Conservation (phyloP, 2,888 invertebrate genomes). For the Chrysina gloriosa region DNA sequence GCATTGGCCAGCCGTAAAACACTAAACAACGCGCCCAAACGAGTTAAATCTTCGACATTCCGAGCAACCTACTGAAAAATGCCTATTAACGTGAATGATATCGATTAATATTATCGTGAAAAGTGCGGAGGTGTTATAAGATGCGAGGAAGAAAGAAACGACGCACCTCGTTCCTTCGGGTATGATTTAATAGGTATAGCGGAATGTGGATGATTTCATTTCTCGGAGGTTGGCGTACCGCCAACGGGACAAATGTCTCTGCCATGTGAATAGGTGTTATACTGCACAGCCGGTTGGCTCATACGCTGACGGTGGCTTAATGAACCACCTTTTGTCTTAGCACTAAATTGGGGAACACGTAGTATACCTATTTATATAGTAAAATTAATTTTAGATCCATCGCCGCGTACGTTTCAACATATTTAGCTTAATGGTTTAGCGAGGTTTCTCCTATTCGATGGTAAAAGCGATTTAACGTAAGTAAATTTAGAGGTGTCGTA, state of each 20-base stretch:
- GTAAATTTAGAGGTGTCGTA: not conserved
- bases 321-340: conserved; percentile 34
- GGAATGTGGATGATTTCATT: conserved; percentile 34
- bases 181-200: conserved; percentile 18
- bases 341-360: conserved; percentile 10
- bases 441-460: not conserved
- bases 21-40: not conserved
- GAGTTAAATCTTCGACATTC: conserved; percentile 1
- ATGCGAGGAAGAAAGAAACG: not conserved
- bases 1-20: not conserved
- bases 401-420: conserved; percentile 2
- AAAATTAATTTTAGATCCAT: conserved; percentile 17
- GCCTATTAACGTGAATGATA: conserved; percentile 9
- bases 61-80: conserved; percentile 5
- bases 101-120: conserved; percentile 19
- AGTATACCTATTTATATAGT: conserved; percentile 14
- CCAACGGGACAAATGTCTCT: conserved; percentile 29
- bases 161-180: not conserved
- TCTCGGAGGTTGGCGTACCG: not conserved
- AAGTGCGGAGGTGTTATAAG: not conserved
- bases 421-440: not conserved
- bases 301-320: conserved; percentile 28
- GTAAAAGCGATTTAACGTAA: not conserved
- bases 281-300: conserved; percentile 33
- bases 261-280: conserved; percentile 30